A percentile compares a stretch with the other conserved stretches of the same genome.
These are phyloP conservation scores for Drosophila ercepeae DNA, from an alignment of 1,140 invertebrate genomes.

Conservation along the genomic window DNA sequence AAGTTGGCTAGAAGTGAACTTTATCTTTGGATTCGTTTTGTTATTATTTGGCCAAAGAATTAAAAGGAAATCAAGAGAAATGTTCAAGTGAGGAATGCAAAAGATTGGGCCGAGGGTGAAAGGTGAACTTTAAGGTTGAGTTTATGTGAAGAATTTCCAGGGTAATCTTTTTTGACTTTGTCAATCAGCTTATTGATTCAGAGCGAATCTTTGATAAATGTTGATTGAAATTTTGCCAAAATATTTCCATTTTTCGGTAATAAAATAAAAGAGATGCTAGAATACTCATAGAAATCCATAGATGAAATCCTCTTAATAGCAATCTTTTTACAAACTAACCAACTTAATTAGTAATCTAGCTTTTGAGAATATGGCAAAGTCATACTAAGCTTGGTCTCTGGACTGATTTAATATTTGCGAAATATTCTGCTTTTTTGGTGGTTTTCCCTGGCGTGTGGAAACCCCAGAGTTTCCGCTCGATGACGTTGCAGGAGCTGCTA, in stretches of 20 bases:
- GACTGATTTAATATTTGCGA: slow-evolving; percentile 44
- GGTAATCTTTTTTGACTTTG: slow-evolving; percentile 7
- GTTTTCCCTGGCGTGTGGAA: slow-evolving; percentile 27
- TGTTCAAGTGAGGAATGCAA: not conserved
- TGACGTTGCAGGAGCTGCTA: slow-evolving; percentile 39
- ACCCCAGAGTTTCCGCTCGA: slow-evolving; percentile 41
- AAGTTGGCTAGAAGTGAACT: slow-evolving; percentile 27
- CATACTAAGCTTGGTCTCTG: slow-evolving; percentile 7
- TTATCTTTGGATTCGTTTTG: slow-evolving; percentile 42
- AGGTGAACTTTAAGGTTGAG: slow-evolving; percentile 16
- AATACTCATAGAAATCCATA: not conserved
- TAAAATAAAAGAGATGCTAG: not conserved
- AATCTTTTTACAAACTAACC: slow-evolving; percentile 11
- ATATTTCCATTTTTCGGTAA: not conserved
- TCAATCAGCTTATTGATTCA: slow-evolving; percentile 10
- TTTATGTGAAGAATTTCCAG: slow-evolving; percentile 7
- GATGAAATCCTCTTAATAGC: not conserved
- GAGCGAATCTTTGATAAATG: not conserved
- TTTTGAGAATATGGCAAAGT: slow-evolving; percentile 14
- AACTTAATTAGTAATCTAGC: slow-evolving; percentile 31
- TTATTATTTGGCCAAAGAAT: slow-evolving; percentile 54
- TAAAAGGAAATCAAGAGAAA: slow-evolving; percentile 49
- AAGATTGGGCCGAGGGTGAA: not conserved
- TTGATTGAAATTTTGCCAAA: not conserved
- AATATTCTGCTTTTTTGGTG: slow-evolving; percentile 18